Evolutionary conservation across 2,888 invertebrate genomes (phyloP).

Genomic region (Tipula vernalis): DNA sequence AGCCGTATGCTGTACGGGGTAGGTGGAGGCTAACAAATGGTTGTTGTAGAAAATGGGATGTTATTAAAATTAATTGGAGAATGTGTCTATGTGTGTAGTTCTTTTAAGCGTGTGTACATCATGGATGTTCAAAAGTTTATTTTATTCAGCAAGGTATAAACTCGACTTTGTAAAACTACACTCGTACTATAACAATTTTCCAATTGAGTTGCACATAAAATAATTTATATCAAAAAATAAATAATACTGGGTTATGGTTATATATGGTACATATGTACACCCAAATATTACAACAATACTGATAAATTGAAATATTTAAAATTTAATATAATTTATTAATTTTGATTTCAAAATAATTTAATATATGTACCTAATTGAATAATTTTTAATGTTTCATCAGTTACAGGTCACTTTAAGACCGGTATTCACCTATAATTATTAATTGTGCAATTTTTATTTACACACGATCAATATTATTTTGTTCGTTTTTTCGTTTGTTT

Average conservation of each 20-base stretch:
- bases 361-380: background rate
- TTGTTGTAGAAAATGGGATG: background rate
- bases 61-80: background rate
- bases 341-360: background rate
- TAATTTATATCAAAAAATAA: background rate
- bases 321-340: background rate
- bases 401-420: too few species aligned
- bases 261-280: background rate
- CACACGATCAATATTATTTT: too few species aligned
- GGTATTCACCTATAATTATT: too few species aligned
- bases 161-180: background rate
- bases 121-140: background rate
- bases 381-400: background rate
- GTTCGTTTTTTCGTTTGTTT: too few species aligned
- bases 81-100: background rate
- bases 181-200: background rate
- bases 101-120: background rate
- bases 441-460: too few species aligned
- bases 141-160: background rate
- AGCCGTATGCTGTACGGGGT: background rate
- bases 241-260: background rate
- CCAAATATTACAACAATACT: background rate
- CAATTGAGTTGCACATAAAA: background rate
- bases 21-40: background rate
- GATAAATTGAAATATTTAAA: background rate